Conservation (phyloP, 2,797 vertebrate genomes). For the Psittacula derbiana region DNA sequence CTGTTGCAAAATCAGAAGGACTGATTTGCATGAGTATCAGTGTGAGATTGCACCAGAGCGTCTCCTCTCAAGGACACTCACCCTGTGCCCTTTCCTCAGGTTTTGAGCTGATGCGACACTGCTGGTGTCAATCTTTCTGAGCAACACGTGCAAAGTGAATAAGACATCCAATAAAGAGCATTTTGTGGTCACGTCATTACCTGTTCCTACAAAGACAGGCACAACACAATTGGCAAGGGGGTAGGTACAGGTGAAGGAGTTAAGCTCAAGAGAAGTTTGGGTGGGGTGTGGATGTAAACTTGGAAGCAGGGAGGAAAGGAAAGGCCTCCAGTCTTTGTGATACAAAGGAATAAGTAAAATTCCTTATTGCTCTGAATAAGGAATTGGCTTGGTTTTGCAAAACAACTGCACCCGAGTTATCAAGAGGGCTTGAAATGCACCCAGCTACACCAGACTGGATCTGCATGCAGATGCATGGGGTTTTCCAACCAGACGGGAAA, state of each 20-base stretch:
- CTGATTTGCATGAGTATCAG: background rate
- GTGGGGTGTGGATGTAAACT: background rate
- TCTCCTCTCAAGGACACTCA: background rate
- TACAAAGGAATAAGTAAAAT: background rate
- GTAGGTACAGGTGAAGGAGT: background rate
- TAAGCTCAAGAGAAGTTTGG: background rate
- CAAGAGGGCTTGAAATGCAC: background rate
- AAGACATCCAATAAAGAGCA: no score
- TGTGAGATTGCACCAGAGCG: rapidly evolving
- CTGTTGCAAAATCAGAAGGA: background rate
- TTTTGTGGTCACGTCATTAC: rapidly evolving
- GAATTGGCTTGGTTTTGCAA: background rate
- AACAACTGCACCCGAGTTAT: background rate
- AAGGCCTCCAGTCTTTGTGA: background rate
- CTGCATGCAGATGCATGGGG: background rate
- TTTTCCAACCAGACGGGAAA: background rate
- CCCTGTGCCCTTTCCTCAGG: rapidly evolving
- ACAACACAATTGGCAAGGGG: background rate
- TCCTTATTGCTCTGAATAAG: background rate
- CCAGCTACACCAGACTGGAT: background rate
- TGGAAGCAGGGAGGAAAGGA: background rate
- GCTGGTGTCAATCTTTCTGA: background rate
- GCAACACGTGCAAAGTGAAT: rapidly evolving
- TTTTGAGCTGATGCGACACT: background rate
- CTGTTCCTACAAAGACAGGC: rapidly evolving